Evolutionary conservation across 2,888 invertebrate species (phyloP), one percentile per base, ranked within the genome.

Genomic region (Phalangium opilio): DNA sequence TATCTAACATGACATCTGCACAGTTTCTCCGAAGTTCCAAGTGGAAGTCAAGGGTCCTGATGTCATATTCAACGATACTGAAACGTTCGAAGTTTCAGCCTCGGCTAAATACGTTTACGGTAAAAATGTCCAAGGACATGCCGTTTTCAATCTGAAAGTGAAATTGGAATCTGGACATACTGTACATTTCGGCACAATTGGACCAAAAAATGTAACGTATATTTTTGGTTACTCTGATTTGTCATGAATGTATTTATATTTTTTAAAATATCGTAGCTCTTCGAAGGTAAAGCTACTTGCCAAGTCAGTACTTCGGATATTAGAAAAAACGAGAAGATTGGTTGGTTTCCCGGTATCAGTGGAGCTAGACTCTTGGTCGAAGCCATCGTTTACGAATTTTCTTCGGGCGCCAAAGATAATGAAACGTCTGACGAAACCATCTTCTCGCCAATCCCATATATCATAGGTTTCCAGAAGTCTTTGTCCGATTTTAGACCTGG

Each of bases 21-120:
- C 17, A 52, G 51, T 53, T 35, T 46, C 55, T 18, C 57, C 57
- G 17, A 53, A 50, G 1, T 56, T 57, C 48, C 44, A 49, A 15
- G 50, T 55, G 5, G 48, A 52, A 17, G 44, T 57, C 3, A 45
- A 49, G 41, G 42, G 53, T 15, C 55, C 54, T 8, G 49, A 54
- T 35, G 49, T 53, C 8, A 55, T 56, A 48, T 44, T 54, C 35
- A 44, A 47, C 27, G 42, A 39, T 15, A 39, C 41, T 32, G 20
- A 50, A 18, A 45, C n/a, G n/a, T 40, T 57, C 10, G 12, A 27
- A 35, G 40, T 43, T 27, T 32, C 34, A 20, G 50, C 46, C 3
- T 14, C 35, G 2, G 48, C 52, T 1, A 42, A 38, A 50, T 52
- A 45, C 39, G 45, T 45, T 8, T 45, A 45, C 18, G 45, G 45